These are phyloP conservation scores for Leptinotarsa haldemani DNA, from an alignment of 2,888 invertebrate species.

Conservation along the genomic window DNA sequence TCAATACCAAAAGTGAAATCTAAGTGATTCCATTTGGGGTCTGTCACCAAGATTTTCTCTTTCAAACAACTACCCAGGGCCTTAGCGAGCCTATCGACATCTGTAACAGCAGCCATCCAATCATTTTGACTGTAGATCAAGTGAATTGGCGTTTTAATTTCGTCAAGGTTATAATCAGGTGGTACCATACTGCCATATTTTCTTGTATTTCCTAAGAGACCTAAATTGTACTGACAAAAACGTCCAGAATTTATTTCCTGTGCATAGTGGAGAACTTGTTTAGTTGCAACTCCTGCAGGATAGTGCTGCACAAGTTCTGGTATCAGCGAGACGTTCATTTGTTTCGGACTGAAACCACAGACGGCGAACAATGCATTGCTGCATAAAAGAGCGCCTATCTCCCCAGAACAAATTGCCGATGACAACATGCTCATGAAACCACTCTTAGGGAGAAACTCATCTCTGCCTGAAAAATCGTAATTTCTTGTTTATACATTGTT, in stretches of 20 bases:
- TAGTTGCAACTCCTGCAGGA: constrained; percentile 67
- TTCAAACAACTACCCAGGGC: constrained; percentile 53
- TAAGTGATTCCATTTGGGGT: constrained; percentile 59
- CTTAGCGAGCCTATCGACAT: constrained; percentile 54
- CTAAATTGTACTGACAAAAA: constrained; percentile 70
- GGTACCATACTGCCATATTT: constrained; percentile 60
- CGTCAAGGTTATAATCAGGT: constrained; percentile 64
- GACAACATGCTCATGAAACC: constrained; percentile 62
- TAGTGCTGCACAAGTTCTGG: constrained; percentile 48
- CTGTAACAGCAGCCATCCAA: constrained; percentile 64
- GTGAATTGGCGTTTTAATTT: constrained; percentile 64
- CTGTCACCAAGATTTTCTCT: constrained; percentile 55
- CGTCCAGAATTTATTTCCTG: constrained; percentile 70
- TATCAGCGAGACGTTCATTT: constrained; percentile 58
- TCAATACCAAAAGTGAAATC: constrained; percentile 59
- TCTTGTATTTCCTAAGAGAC: constrained; percentile 54
- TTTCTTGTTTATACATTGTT: neutral
- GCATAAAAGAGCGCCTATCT: constrained; percentile 50
- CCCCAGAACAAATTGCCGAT: constrained; percentile 29
- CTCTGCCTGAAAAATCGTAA: neutral
- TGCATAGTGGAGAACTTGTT: constrained; percentile 78
- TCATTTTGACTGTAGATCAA: constrained; percentile 68
- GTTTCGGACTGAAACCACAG: constrained; percentile 57
- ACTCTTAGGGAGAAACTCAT: constrained; percentile 74
- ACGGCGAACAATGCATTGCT: constrained; percentile 56